Conservation (phyloP, 1,140 invertebrate genomes). For the Drosophila saltans region DNA sequence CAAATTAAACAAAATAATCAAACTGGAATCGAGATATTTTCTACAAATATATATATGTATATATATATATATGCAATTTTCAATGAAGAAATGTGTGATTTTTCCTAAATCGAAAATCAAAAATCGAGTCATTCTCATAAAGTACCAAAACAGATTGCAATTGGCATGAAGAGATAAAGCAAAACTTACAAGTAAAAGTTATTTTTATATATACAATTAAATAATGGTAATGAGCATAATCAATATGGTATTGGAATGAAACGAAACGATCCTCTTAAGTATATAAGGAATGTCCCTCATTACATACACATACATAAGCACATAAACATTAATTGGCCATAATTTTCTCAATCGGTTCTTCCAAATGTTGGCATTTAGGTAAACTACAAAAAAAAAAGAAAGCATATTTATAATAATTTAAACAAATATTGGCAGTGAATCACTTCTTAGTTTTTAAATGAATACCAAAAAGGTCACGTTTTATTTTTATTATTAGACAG, state of each 20-base stretch:
- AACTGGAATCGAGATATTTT: constrained; percentile 47
- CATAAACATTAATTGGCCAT: constrained; percentile 24
- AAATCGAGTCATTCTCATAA: constrained; percentile 16
- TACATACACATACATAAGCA: constrained; percentile 7
- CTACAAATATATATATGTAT: constrained; percentile 24
- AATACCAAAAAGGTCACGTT: constrained; percentile 23
- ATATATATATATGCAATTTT: constrained; percentile 23
- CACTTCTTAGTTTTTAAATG: constrained; percentile 13
- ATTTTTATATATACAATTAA: constrained; percentile 67
- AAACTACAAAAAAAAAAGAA: background rate
- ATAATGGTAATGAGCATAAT: constrained; percentile 61
- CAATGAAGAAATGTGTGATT: constrained; percentile 67
- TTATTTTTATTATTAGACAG: constrained; percentile 9
- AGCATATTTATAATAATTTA: constrained; percentile 13
- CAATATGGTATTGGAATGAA: constrained; percentile 67
- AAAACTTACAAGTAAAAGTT: constrained; percentile 50
- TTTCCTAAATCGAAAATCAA: constrained; percentile 14
- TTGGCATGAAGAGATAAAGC: constrained; percentile 65
- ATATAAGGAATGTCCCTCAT: constrained; percentile 14
- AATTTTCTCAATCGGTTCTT: constrained; percentile 57
- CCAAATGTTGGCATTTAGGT: constrained; percentile 64
- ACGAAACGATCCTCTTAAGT: constrained; percentile 51
- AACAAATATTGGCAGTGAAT: constrained; percentile 44
- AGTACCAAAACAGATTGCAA: constrained; percentile 43
- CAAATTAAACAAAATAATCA: constrained; percentile 29